phyloP scores from a whole-genome alignment of 1,140 invertebrate species.

The Zaprionus camerounensis region DNA sequence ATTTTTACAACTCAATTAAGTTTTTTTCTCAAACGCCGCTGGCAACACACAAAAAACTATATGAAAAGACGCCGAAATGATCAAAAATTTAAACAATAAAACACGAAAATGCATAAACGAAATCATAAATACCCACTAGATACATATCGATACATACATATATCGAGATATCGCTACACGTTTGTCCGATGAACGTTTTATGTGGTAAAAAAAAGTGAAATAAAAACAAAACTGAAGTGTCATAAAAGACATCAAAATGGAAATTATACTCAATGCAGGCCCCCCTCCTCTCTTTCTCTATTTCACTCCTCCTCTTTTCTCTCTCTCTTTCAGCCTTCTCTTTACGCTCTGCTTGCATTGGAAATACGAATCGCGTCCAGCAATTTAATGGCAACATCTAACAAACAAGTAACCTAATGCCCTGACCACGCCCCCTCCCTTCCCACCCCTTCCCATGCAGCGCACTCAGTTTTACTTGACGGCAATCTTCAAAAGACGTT shows the following conservation, averaged over 20 bases:
- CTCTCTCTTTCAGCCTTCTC: constrained; percentile 25
- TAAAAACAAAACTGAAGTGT: constrained; percentile 69
- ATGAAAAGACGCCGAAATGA: constrained; percentile 44
- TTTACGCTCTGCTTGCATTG: constrained; percentile 50
- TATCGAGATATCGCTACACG: constrained; percentile 1
- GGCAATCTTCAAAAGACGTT: constrained; percentile 67
- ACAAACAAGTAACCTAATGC: constrained; percentile 30
- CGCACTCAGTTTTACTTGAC: constrained; percentile 19
- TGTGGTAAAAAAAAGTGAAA: constrained; percentile 45
- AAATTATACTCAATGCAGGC: constrained; percentile 59
- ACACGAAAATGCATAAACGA: constrained; percentile 76
- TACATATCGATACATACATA: constrained; percentile 5
- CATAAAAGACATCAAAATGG: constrained; percentile 80
- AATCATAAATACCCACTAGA: constrained; percentile 79
- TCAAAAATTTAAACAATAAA: constrained; percentile 74
- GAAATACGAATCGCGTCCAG: constrained; percentile 72
- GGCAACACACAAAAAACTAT: constrained; percentile 33
- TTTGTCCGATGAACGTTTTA: constrained; percentile 57
- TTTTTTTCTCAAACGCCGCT: constrained; percentile 70
- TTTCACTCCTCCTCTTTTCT: neutral
- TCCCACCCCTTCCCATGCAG: neutral
- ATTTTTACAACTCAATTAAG: constrained; percentile 83
- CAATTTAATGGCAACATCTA: constrained; percentile 71
- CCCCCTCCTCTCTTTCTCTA: constrained; percentile 18
- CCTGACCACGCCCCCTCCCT: neutral